Percentiles rank a stretch among this genome's conserved stretches.
phyloP scores from a whole-genome alignment of 37 sponge, comb jelly and placozoan species.

The Spongilla lacustris region DNA sequence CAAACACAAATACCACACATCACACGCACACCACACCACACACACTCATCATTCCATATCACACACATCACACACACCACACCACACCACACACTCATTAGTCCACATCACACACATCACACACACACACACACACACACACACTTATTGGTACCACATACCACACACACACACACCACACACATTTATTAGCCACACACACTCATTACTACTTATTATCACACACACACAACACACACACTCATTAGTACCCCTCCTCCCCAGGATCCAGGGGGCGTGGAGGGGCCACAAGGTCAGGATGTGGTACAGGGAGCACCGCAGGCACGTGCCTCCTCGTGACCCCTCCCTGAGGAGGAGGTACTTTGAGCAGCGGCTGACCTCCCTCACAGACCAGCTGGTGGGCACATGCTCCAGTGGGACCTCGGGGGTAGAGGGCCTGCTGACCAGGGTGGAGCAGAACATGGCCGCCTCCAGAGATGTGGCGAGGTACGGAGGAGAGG shows the following conservation, averaged over 20 bases:
- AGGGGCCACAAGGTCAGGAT: constrained; percentile 72
- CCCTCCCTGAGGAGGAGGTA: constrained; percentile 81
- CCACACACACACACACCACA: neutral
- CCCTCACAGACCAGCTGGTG: constrained; percentile 26
- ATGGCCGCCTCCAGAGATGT: neutral
- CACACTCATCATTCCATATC: neutral
- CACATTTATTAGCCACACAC: neutral
- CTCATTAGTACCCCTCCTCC: neutral
- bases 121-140: neutral
- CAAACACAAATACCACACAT: too few relatives aligned
- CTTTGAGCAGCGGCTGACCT: constrained; percentile 66
- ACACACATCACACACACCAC: neutral
- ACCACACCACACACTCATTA: neutral
- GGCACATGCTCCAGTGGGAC: constrained; percentile 6
- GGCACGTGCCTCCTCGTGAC: constrained; percentile 67
- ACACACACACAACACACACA: neutral
- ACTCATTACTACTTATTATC: neutral
- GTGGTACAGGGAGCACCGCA: constrained; percentile 70
- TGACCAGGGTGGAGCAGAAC: constrained; percentile 5
- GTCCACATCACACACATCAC: neutral
- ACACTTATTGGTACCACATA: neutral
- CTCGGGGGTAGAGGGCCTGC: neutral
- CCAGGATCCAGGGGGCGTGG: constrained; percentile 90
- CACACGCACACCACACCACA: too few relatives aligned
- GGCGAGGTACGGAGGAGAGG: neutral